phyloP scores from a whole-genome alignment of 2,888 invertebrate genomes.

The Serrognathus titanus region DNA sequence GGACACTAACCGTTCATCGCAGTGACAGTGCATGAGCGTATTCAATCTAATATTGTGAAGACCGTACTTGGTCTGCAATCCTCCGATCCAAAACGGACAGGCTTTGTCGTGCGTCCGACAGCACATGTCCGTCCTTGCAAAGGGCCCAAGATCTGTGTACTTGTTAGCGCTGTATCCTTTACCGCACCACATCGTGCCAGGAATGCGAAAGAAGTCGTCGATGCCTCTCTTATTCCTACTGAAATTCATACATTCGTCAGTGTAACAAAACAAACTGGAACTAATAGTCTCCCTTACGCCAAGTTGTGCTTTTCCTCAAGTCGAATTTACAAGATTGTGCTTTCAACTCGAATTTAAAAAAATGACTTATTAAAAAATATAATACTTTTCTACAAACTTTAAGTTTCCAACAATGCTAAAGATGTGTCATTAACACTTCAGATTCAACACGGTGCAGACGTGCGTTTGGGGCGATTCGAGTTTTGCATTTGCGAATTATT shows the following conservation, averaged over 20 bases:
- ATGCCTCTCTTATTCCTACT: slow-evolving; percentile 50
- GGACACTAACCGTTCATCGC: slow-evolving; percentile 79
- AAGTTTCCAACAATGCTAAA: too few species aligned
- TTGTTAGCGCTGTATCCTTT: slow-evolving; percentile 78
- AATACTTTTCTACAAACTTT: too few species aligned
- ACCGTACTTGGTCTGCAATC: slow-evolving; percentile 79
- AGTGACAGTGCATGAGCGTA: slow-evolving; percentile 88
- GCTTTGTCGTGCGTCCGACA: slow-evolving; percentile 83
- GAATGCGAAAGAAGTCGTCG: slow-evolving; percentile 72
- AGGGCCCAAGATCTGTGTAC: slow-evolving; percentile 80
- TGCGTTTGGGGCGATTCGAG: too few species aligned
- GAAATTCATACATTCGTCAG: neutral
- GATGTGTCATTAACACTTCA: too few species aligned
- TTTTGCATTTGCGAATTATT: too few species aligned
- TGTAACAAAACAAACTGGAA: too few species aligned
- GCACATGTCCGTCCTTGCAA: slow-evolving; percentile 81
- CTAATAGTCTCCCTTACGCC: neutral
- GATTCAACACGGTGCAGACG: too few species aligned
- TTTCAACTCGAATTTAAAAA: too few species aligned
- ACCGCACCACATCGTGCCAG: slow-evolving; percentile 94
- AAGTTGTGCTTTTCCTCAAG: neutral
- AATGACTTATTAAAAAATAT: too few species aligned
- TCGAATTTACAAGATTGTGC: neutral
- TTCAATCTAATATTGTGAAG: slow-evolving; percentile 87
- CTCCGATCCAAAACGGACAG: slow-evolving; percentile 81